Evolutionary conservation across 2,888 invertebrate genomes (phyloP).

Genomic region (Eurytoma adleriae): DNA sequence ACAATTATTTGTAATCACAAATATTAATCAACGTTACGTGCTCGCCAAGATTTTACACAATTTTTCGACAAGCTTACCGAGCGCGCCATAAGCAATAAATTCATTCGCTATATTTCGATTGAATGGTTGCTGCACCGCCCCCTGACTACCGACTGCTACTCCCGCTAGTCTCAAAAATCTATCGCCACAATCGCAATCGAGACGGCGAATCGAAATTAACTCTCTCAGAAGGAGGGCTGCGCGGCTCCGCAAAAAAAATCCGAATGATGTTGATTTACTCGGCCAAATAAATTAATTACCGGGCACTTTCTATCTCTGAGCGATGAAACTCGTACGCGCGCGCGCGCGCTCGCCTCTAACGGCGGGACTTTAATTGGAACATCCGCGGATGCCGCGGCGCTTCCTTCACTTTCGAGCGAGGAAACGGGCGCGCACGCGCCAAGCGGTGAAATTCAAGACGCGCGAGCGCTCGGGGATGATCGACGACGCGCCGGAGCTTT

Average conservation of each 20-base stretch:
- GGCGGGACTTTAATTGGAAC: slow-evolving; percentile 54
- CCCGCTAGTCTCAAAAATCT: neutral
- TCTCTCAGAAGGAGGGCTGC: neutral
- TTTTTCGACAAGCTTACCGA: too few relatives aligned
- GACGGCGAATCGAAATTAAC: slow-evolving; percentile 22
- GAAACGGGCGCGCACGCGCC: slow-evolving; percentile 12
- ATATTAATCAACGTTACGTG: too few relatives aligned
- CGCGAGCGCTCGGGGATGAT: slow-evolving; percentile 27
- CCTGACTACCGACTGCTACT: too few relatives aligned
- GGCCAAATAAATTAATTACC: slow-evolving; percentile 55
- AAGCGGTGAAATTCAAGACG: slow-evolving; percentile 36
- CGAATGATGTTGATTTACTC: slow-evolving; percentile 54
- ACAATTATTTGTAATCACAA: too few relatives aligned
- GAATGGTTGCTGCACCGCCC: too few relatives aligned
- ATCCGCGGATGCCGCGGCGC: slow-evolving; percentile 19
- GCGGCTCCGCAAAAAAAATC: slow-evolving; percentile 2
- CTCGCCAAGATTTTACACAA: too few relatives aligned
- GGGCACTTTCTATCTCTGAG: slow-evolving; percentile 51
- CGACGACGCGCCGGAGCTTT: slow-evolving; percentile 34
- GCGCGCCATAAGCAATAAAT: too few relatives aligned
- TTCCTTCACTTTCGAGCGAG: slow-evolving; percentile 45
- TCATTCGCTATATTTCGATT: too few relatives aligned
- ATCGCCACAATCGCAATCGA: slow-evolving; percentile 39
- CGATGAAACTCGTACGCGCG: slow-evolving; percentile 40
- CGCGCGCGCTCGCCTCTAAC: slow-evolving; percentile 12